Evolutionary conservation across 2,113 vertebrate species (phyloP).

Genomic region (Sinocyclocheilus anophthalmus): DNA sequence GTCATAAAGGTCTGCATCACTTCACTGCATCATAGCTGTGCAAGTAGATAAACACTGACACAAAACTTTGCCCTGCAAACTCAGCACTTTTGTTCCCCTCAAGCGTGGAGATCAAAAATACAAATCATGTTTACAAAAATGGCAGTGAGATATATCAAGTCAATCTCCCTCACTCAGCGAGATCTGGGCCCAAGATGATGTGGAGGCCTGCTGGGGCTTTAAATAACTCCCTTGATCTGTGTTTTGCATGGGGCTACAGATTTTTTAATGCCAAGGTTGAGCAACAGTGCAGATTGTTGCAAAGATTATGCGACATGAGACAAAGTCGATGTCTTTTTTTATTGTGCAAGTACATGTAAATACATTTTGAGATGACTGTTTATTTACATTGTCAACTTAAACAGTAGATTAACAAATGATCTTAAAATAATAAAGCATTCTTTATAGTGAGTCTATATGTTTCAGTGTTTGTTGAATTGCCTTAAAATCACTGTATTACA

Average conservation of each 20-base stretch:
- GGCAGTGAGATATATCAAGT: slow-evolving; percentile 31
- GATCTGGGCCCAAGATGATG: slow-evolving; percentile 7
- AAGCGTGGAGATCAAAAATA: background rate
- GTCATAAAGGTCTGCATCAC: background rate
- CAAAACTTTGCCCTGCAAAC: background rate
- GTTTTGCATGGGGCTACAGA: background rate
- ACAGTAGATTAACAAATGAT: background rate
- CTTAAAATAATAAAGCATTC: background rate
- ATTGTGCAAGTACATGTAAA: background rate
- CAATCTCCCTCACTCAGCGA: background rate
- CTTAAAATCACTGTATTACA: too few species aligned
- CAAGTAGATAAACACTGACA: background rate
- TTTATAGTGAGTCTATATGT: too few species aligned
- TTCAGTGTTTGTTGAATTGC: too few species aligned
- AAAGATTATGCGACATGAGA: background rate
- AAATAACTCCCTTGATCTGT: background rate
- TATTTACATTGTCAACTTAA: background rate
- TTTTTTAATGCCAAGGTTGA: background rate
- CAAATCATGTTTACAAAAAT: slow-evolving; percentile 36
- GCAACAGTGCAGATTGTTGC: background rate
- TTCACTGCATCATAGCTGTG: background rate
- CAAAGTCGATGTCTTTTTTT: background rate
- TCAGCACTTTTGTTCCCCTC: background rate
- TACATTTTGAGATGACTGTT: background rate
- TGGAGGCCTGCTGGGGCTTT: slow-evolving; percentile 12